These are phyloP conservation scores for Lutjanus argentimaculatus DNA, from an alignment of 2,797 vertebrate species.

Conservation along the genomic window DNA sequence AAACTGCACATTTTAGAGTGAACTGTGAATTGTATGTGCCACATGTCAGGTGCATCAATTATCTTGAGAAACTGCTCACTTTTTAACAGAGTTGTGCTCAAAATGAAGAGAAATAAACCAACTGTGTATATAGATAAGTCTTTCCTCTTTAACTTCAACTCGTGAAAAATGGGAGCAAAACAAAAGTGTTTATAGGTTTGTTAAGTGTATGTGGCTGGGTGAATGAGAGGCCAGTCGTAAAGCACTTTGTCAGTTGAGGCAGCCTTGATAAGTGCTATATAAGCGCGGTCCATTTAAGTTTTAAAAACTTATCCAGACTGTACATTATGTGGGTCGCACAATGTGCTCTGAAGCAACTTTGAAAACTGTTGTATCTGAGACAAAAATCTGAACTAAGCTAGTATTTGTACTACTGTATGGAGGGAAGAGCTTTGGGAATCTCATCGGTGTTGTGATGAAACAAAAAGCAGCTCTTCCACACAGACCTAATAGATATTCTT, in stretches of 20 bases:
- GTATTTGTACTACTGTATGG: constrained; percentile 13
- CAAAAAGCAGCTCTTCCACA: constrained; percentile 13
- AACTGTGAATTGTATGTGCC: too few species aligned
- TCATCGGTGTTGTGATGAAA: background rate
- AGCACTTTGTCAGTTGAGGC: background rate
- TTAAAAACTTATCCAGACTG: background rate
- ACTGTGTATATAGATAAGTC: too few species aligned
- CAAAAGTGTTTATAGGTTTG: too few species aligned
- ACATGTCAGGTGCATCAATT: too few species aligned
- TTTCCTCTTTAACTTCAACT: too few species aligned
- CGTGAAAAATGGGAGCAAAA: too few species aligned
- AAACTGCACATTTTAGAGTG: too few species aligned
- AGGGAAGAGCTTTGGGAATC: constrained; percentile 25
- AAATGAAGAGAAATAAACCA: too few species aligned
- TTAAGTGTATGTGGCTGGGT: background rate
- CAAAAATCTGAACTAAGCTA: background rate
- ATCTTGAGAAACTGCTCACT: too few species aligned
- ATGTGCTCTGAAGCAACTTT: constrained; percentile 7
- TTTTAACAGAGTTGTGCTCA: too few species aligned
- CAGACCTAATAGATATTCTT: constrained; percentile 16
- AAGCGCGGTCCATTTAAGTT: background rate
- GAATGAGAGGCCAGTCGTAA: background rate
- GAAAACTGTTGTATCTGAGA: constrained; percentile 2
- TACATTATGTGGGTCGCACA: background rate
- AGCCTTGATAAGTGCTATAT: background rate